A percentile compares a stretch with the other conserved stretches of the same genome.
Evolutionary conservation across 2,113 vertebrate species (phyloP).

Genomic region (Coptodon bakossiorum): DNA sequence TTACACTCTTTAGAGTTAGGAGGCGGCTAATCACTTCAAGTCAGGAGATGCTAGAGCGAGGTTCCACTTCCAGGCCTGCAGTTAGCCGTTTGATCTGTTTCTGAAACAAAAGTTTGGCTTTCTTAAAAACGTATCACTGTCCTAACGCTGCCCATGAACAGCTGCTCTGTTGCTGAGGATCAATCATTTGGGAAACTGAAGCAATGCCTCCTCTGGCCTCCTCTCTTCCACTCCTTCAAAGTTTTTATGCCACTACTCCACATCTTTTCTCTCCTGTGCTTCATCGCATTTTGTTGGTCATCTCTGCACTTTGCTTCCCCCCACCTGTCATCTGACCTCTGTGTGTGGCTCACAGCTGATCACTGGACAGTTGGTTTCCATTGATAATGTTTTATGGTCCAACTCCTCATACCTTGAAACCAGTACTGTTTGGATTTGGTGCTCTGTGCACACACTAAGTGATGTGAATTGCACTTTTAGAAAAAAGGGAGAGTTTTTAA

Average conservation of each 20-base stretch:
- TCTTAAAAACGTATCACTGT: rapidly evolving
- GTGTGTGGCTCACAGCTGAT: neutral
- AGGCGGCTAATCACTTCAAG: neutral
- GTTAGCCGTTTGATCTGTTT: rapidly evolving
- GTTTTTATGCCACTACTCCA: neutral
- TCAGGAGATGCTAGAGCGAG: neutral
- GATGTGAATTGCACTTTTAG: neutral
- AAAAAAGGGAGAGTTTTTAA: neutral
- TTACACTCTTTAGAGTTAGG: neutral
- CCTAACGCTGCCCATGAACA: neutral
- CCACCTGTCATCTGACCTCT: neutral
- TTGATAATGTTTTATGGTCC: neutral
- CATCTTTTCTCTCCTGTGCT: neutral
- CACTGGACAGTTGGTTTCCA: neutral
- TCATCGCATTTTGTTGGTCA: neutral
- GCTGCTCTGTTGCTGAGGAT: neutral
- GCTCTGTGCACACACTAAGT: neutral
- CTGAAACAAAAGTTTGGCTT: neutral
- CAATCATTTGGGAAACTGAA: neutral
- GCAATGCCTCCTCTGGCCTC: neutral
- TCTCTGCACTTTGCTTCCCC: neutral
- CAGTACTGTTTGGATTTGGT: neutral
- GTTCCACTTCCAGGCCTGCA: neutral
- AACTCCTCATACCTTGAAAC: neutral
- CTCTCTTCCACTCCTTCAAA: neutral